A percentile compares a stretch with the other conserved stretches of the same genome.
Conservation (phyloP, 2,113 vertebrate species). For the Meleagris gallopavo region DNA sequence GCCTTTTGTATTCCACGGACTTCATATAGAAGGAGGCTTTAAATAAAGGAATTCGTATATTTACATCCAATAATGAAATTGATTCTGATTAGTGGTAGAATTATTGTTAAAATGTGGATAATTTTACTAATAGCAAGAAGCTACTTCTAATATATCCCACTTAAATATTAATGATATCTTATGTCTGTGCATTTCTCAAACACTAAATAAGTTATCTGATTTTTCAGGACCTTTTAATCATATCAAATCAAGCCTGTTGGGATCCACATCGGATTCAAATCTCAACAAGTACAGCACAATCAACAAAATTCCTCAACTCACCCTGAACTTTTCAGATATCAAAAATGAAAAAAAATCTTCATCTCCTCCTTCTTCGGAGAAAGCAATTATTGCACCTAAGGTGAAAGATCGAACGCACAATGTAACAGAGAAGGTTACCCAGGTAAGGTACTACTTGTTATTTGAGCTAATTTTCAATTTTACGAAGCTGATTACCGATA, state of each 20-base stretch:
- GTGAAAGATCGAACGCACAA: constrained; percentile 99
- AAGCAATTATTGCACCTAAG: constrained; percentile 96
- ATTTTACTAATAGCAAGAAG: neutral
- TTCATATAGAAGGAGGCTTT: neutral
- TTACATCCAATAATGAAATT: neutral
- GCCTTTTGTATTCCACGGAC: neutral
- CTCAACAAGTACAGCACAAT: constrained; percentile 99
- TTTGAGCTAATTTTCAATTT: neutral
- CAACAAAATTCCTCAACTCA: constrained; percentile 97
- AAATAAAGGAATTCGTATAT: neutral
- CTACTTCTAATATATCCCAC: neutral
- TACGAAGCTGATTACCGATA: neutral
- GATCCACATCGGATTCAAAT: constrained; percentile 98
- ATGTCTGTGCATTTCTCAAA: constrained; percentile 15
- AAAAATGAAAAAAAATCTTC: constrained; percentile 93
- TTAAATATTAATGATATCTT: neutral
- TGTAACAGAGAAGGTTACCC: constrained; percentile 98
- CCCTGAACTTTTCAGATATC: constrained; percentile 95
- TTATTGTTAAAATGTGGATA: neutral
- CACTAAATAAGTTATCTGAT: constrained; percentile 54
- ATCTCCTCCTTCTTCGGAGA: constrained; percentile 94
- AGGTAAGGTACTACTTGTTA: constrained; percentile 80
- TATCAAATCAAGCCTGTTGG: constrained; percentile 94
- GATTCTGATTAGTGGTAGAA: neutral
- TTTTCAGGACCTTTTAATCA: constrained; percentile 95